Conservation (phyloP, 1,140 invertebrate species). For the Scaptomyza pallida region DNA sequence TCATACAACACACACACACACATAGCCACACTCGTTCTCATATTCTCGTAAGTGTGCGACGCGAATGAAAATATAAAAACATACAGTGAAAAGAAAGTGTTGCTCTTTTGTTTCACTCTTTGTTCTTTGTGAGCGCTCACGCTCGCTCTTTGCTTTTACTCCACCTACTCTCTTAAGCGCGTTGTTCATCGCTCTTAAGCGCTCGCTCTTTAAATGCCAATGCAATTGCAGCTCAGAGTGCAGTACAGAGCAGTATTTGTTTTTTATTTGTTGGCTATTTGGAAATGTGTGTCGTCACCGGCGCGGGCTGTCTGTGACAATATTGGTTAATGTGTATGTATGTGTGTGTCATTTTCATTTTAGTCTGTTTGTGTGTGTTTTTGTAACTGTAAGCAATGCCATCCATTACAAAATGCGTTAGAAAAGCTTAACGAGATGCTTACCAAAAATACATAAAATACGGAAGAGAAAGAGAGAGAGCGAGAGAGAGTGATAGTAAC, state of each 20-base stretch:
- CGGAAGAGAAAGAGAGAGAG: neutral
- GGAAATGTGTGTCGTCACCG: slow-evolving; percentile 79
- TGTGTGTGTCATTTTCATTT: neutral
- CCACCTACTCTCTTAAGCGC: slow-evolving; percentile 20
- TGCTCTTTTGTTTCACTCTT: slow-evolving; percentile 44
- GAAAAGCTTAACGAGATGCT: slow-evolving; percentile 23
- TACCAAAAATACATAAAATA: slow-evolving; percentile 15
- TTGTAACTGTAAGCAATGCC: slow-evolving; percentile 30
- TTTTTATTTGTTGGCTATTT: slow-evolving; percentile 44
- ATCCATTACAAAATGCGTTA: slow-evolving; percentile 46
- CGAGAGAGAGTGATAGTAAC: neutral
- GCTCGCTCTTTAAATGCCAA: slow-evolving; percentile 23
- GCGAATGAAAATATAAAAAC: slow-evolving; percentile 75
- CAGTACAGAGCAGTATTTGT: slow-evolving; percentile 49
- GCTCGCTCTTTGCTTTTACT: neutral
- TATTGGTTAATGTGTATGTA: neutral
- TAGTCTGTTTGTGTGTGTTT: neutral
- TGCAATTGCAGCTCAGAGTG: slow-evolving; percentile 35
- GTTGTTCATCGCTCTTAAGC: slow-evolving; percentile 8
- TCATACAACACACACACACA: slow-evolving; percentile 45
- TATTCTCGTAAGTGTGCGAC: slow-evolving; percentile 52
- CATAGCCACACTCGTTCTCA: slow-evolving; percentile 41
- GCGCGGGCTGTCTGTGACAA: slow-evolving; percentile 20
- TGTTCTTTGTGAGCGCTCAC: slow-evolving; percentile 21
- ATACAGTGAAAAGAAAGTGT: slow-evolving; percentile 75